Evolutionary conservation across 2,888 invertebrate species (phyloP).

Genomic region (Crepidodera aurea): DNA sequence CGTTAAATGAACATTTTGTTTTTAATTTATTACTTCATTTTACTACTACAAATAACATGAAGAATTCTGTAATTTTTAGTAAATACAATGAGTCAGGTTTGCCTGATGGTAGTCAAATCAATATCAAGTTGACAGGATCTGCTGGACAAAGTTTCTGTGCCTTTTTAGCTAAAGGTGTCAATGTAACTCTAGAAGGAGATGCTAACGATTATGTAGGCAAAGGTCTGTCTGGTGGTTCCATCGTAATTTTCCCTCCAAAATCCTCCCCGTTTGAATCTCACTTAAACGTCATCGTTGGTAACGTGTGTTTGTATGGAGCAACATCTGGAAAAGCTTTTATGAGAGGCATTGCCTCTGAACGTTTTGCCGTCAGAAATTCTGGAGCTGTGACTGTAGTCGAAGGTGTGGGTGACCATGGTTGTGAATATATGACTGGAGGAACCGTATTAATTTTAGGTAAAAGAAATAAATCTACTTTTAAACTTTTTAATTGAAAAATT

Average conservation of each 20-base stretch:
- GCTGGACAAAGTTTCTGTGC: conserved; percentile 99
- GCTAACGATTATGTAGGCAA: conserved; percentile 98
- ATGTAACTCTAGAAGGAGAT: conserved; percentile 93
- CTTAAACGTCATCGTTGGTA: conserved; percentile 96
- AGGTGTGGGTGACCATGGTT: conserved; percentile 98
- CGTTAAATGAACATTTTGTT: conserved; percentile 56
- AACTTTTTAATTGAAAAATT: not conserved
- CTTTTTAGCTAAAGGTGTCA: conserved; percentile 90
- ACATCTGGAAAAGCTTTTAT: conserved; percentile 94
- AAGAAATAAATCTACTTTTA: conserved; percentile 1
- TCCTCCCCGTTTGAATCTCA: conserved; percentile 87
- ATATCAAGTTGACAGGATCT: conserved; percentile 86
- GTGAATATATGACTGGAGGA: conserved; percentile 99
- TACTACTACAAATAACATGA: not conserved
- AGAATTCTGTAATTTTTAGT: conserved; percentile 62
- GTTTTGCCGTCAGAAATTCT: conserved; percentile 98
- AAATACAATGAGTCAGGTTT: conserved; percentile 88
- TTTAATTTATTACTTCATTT: not conserved
- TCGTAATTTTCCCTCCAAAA: conserved; percentile 92
- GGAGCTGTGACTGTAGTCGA: conserved; percentile 96
- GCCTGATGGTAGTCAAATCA: conserved; percentile 77
- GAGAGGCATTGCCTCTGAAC: conserved; percentile 90
- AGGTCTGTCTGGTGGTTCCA: conserved; percentile 93
- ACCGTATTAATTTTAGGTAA: conserved; percentile 79
- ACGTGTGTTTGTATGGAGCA: conserved; percentile 97